phyloP scores from a whole-genome alignment of 2,113 vertebrate species.

The Nerophis ophidion region DNA sequence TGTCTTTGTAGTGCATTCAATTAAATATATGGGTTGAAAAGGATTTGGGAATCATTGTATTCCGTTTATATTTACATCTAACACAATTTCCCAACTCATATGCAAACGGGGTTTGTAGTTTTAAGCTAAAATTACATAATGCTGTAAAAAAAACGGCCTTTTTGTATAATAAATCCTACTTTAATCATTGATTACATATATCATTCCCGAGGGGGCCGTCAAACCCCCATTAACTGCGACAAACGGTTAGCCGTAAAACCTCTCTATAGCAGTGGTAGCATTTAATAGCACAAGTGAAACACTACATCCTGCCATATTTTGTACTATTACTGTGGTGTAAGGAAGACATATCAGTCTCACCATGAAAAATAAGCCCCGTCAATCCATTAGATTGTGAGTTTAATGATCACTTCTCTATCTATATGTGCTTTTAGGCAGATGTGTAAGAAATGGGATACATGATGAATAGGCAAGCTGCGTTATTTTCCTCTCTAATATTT shows the following conservation, averaged over 20 bases:
- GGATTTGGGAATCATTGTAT: too few relatives aligned
- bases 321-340: constrained; percentile 16
- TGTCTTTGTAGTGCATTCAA: too few relatives aligned
- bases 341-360: constrained; percentile 12
- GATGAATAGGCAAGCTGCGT: constrained; percentile 3
- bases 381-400: constrained; percentile 29
- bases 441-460: constrained; percentile 15
- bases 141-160: neutral
- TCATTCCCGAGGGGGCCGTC: constrained; percentile 20
- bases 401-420: constrained; percentile 31
- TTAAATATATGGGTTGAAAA: too few relatives aligned
- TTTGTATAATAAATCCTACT: constrained; percentile 2
- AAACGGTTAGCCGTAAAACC: constrained; percentile 29
- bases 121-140: neutral
- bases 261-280: constrained; percentile 29
- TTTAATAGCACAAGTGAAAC: constrained; percentile 39
- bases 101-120: too few relatives aligned
- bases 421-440: constrained; percentile 22
- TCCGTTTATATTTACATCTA: too few relatives aligned
- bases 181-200: constrained; percentile 15
- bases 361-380: constrained; percentile 34
- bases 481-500: neutral
- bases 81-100: too few relatives aligned
- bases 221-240: constrained; percentile 3
- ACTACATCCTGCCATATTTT: constrained; percentile 28